A percentile compares a stretch with the other conserved stretches of the same genome.
Conservation (phyloP, 2,888 invertebrate genomes). For the Unio delphinus region DNA sequence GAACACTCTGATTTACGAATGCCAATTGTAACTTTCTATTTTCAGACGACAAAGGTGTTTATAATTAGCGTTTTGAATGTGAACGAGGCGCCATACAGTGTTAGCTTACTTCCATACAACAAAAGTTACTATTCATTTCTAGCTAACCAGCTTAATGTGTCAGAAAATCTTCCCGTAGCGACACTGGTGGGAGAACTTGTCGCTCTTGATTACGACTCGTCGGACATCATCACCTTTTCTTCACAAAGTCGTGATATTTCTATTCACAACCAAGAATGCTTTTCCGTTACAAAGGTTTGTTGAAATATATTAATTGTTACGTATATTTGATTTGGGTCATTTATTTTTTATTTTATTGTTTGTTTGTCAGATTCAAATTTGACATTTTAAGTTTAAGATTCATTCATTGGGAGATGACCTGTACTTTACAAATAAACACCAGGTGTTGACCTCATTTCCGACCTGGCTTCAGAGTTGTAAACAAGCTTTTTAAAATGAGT, state of each 20-base stretch:
- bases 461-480: no score
- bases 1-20: no score
- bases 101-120: conserved; percentile 14
- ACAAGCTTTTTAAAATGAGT: no score
- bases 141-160: conserved; percentile 25
- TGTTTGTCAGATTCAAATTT: no score
- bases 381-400: no score
- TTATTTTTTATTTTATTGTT: no score
- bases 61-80: conserved; percentile 24
- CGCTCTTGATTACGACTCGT: conserved; percentile 35
- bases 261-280: conserved; percentile 25
- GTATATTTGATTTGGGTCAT: no score
- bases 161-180: conserved; percentile 31
- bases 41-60: conserved; percentile 18
- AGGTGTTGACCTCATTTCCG: no score
- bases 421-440: no score
- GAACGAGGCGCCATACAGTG: conserved; percentile 33
- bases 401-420: no score
- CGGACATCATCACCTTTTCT: conserved; percentile 24
- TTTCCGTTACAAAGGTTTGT: conserved; percentile 32
- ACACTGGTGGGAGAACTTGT: conserved; percentile 42
- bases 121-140: conserved; percentile 17
- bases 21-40: not conserved
- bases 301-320: not conserved
- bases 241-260: conserved; percentile 21